Evolutionary conservation across 2,113 vertebrate genomes (phyloP), one percentile per base, ranked within the genome.

Genomic region (Brachionichthys hirsutus): DNA sequence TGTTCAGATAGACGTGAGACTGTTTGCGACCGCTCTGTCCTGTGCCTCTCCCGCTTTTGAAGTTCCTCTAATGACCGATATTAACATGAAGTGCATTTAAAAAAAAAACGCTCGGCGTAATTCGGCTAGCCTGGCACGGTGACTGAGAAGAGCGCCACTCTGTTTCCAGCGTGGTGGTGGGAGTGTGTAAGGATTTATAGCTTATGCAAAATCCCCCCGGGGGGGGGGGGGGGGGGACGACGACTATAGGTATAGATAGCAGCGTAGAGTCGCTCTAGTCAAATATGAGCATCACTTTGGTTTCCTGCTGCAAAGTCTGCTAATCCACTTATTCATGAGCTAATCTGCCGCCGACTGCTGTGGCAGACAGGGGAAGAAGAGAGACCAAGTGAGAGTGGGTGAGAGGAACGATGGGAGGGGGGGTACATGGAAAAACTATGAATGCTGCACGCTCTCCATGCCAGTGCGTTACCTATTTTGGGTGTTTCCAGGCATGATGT

Each of bases 281-380:
- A 87, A 87, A 92, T 90, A 90, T 91, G 88, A 91, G 87, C 71
- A 81, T 87, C 86, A 91, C 89, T 92, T 90, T 90, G 90, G 91
- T 88, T 80, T 90, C 89, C 89, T 73, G 89, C 89, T 88, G 88
- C 88, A 91, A 90, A 91, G 82, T 90, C 85, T 88, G 86, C 81
- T 91, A 91, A 92, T 92, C 89, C 90, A 92, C 87, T 90, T 92
- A 92, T 92, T 92, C 89, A 90, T 78, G 78, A 83, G 83, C 85
- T 91, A 92, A 91, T 92, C 88, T 92, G 87, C 87, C 87, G 90
- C 87, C 87, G 70, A 84, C 88, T 86, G 85, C 89, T 54, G 81
- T 58, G 76, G 83, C 86, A 88, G 88, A 85, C 86, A 78, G 85
- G 70, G 70, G 78, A 62, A 70, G 76, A 78, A 64, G 81, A 76